Base-by-base conservation (phyloP, 2,113 vertebrate species). In the Gracilinanus agilis region DNA sequence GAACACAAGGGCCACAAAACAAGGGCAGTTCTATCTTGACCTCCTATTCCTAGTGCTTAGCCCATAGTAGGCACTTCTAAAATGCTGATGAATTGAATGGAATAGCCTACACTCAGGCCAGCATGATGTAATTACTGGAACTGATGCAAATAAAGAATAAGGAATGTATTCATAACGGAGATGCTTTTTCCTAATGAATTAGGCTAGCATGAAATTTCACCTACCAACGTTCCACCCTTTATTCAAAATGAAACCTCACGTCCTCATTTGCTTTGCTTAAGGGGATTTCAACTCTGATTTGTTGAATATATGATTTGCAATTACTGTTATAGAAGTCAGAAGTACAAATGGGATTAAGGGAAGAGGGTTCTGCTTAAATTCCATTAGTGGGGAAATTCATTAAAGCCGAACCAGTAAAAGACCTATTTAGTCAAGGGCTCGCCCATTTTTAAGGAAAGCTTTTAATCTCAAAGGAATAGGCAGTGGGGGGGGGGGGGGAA, bases 331-430 rank as follows among this genome's bases (percentile, higher is more conserved):
- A 49, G 49, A 29, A 93, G 58, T 53, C 89, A 54, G 40, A 90
- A 89, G 40, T 89, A 40, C 34, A 92, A 92, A 44, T 21, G 92
- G 25, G 58, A 54, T 89, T 95, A 75, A 94, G 94, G 54, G 54
- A 24, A 44, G 90, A 94, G 90, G 91, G 67, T 54, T 93, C 89
- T 89, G 93, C 40, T 92, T 91, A 91, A 55, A 92, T 40, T 96
- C 93, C 83, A 95, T 44, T 5, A 95, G 16, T 83, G 92, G 92
- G 88, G 29, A 93, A 93, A 44, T 92, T 44, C 75, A 90, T 93
- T 91, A 67, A 96, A 93, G 88, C 44, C 19, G 90, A 90, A 56
- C 83, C 54, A 94, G 55, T n/a, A 94, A 89, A 49, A 91, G 90
- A 56, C 25, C 25, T 53, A 53, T 53, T 89, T 89, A 89, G 49